Base-by-base conservation (phyloP, 2,797 vertebrate species). In the Apogon talboti region DNA sequence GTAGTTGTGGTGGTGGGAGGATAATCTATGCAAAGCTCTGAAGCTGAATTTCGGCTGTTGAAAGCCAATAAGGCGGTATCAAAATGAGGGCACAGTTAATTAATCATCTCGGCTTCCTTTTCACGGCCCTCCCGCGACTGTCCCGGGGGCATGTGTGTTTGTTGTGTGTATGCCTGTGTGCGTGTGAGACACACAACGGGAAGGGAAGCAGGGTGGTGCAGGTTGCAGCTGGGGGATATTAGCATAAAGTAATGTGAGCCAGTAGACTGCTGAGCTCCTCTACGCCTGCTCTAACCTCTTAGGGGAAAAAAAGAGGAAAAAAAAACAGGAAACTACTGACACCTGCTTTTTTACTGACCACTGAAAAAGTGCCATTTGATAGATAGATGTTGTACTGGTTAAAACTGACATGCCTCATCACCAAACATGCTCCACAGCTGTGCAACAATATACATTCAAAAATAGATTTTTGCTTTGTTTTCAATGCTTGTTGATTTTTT, bases 71-170 rank as follows among this genome's bases (percentile, higher is more conserved):
- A 90, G 87, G 86, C 76, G 65, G 67, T 72, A 87, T 87, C 82
- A 87, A 87, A 92, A 90, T 15, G 68, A 88, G 91, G 90, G 86
- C 91, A 92, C 71, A 89, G 87, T 87, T 90, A 91, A 93, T 92
- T 93, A 90, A 93, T 93, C 88, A 92, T 92, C 85, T 78, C 82
- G 6, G 81, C 83, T 91, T 91, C 88, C 87, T 88, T 86, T 89
- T 87, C 78, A 76, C 16, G 48, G 77, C 83, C 84, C 79, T 81
- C 86, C 86, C 78, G 57, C 61, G 76, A 83, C 74, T 86, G 82
- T 85, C 88, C 89, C 86, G 71, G 68, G 90, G 90, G 90, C 80
- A 54, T 53, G 38, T 79, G 72, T 1, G 71, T 33, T 70, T 60
- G 69, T 49, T n/a, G 37, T 51, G 55, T 44, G 57, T 67, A 57